Evolutionary conservation across 2,888 invertebrate genomes (phyloP), one percentile per base, ranked within the genome.

Genomic region (Notodonta ziczac): DNA sequence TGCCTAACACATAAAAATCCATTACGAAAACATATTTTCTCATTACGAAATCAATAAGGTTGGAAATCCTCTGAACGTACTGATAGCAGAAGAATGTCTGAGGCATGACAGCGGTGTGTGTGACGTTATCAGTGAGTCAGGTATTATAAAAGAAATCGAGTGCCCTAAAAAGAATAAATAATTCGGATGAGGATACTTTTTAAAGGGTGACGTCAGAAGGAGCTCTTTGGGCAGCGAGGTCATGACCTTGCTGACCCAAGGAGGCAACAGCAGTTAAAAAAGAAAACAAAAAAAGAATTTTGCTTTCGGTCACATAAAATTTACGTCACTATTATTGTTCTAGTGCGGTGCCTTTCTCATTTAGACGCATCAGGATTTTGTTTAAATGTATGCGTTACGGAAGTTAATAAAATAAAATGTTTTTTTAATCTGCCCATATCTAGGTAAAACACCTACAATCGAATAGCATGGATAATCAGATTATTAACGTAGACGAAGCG

Each of bases 111-210:
- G 48, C 52, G 2, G 50, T 40, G 72, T 83, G 50, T 40, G 72
- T 83, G 80, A 81, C 81, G 80, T 73, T 81, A 82, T 79, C 75
- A 70, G 66, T 83, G 84, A 84, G 66, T 83, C 83, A 84, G 76
- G 72, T 74, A 69, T 35, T 61, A 65, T 52, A 62, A 70, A 76
- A 74, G 71, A 68, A 55, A 64, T 66, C 24, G 48, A 57, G 68
- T 70, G 4, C 7, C 35, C 35, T 35, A 35, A 35, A 35, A 35
- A 35, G 0, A 35, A 35, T 66, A 67, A 58, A 65, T 56, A 71
- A 65, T 68, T 62, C 54, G 55, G 40, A 53, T 61, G 53, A 57
- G 59, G 32, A 56, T 56, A 59, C 60, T 62, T 65, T 69, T 66
- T 67, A 62, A 60, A 54, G 12, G 14, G 14, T 54, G 54, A 54